A percentile compares a stretch with the other conserved stretches of the same genome.
phyloP scores from a whole-genome alignment of 1,140 invertebrate genomes.

The Nephila pilipes region DNA sequence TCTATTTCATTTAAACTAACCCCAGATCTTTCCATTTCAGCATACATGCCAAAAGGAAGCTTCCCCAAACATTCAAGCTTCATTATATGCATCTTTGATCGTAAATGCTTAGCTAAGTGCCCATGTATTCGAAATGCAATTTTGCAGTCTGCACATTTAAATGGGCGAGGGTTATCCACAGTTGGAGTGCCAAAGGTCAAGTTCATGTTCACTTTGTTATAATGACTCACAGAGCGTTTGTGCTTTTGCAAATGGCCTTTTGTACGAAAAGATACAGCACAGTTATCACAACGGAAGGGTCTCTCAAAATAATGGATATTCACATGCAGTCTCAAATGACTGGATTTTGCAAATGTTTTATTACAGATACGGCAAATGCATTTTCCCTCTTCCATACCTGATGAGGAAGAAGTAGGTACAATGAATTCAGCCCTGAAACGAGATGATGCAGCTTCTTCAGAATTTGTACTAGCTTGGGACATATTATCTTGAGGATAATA shows the following conservation, averaged over 20 bases:
- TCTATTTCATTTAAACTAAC: constrained; percentile 95
- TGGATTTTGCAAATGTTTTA: constrained; percentile 94
- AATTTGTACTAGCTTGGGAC: constrained; percentile 8
- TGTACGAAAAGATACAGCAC: constrained; percentile 93
- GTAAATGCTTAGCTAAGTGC: constrained; percentile 96
- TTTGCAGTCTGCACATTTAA: constrained; percentile 96
- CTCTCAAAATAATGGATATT: constrained; percentile 98
- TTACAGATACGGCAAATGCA: constrained; percentile 93
- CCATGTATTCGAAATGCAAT: constrained; percentile 97
- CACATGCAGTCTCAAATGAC: constrained; percentile 94
- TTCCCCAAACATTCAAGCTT: constrained; percentile 95
- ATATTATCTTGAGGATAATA: constrained; percentile 51
- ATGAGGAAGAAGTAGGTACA: constrained; percentile 62
- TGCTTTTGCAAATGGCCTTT: constrained; percentile 96
- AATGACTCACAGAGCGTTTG: constrained; percentile 92
- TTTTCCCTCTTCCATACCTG: constrained; percentile 85
- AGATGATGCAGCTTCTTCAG: constrained; percentile 55
- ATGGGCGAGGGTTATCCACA: constrained; percentile 94
- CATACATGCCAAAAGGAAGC: constrained; percentile 96
- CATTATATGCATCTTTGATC: constrained; percentile 98
- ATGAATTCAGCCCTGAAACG: constrained; percentile 65
- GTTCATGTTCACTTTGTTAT: constrained; percentile 93
- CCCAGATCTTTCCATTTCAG: constrained; percentile 94
- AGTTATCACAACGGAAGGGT: constrained; percentile 94
- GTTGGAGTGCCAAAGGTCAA: constrained; percentile 91